phyloP scores from a whole-genome alignment of 2,888 invertebrate species.

The Noctua fimbriata region DNA sequence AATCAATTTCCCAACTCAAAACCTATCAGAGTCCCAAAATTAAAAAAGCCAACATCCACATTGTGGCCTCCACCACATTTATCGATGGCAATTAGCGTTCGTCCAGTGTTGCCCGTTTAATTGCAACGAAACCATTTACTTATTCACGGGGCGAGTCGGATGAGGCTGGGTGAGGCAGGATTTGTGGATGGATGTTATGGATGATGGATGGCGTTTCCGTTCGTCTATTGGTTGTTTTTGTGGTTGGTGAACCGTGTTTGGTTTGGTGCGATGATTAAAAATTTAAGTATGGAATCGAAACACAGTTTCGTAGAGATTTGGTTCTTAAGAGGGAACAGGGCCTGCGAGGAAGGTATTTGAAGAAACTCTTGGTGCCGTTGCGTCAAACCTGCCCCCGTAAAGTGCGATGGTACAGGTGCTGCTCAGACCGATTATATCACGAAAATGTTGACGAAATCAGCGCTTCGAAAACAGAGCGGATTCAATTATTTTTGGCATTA shows the following conservation, averaged over 20 bases:
- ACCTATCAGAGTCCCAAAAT: neutral
- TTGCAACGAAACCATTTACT: slow-evolving; percentile 77
- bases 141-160: slow-evolving; percentile 75
- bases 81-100: slow-evolving; percentile 75
- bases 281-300: neutral
- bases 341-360: no score
- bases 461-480: no score
- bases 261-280: neutral
- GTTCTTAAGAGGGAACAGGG: neutral
- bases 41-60: slow-evolving; percentile 20
- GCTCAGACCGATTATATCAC: no score
- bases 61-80: slow-evolving; percentile 41
- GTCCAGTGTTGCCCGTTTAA: slow-evolving; percentile 70
- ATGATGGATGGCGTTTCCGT: slow-evolving; percentile 50
- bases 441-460: no score
- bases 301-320: neutral
- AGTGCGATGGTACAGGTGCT: no score
- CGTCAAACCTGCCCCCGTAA: no score
- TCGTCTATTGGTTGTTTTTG: slow-evolving; percentile 30
- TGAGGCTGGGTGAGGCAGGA: slow-evolving; percentile 36
- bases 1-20: slow-evolving; percentile 27
- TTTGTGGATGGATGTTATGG: slow-evolving; percentile 55
- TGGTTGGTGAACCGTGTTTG: slow-evolving; percentile 15
- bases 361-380: no score
- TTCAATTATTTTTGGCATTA: no score